Conservation (phyloP, 2,888 invertebrate species). For the Phrixothrix hirtus region DNA sequence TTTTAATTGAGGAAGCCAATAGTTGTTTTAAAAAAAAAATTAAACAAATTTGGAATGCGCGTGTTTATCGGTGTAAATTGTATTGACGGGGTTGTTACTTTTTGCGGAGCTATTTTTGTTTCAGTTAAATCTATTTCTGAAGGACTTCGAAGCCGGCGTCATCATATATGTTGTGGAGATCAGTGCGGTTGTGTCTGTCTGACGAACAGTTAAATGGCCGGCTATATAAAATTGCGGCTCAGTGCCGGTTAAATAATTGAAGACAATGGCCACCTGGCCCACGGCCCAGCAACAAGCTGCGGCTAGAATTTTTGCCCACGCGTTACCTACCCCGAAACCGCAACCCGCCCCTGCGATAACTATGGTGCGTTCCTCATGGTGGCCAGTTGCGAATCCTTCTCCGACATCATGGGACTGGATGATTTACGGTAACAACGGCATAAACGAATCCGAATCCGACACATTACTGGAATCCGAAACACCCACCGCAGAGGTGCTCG, state of each 20-base stretch:
- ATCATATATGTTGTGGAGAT: constrained; percentile 14
- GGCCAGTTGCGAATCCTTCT: constrained; percentile 55
- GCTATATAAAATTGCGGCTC: constrained; percentile 24
- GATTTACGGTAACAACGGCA: constrained; percentile 4
- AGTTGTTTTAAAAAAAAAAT: too few relatives aligned
- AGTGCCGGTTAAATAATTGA: constrained; percentile 26
- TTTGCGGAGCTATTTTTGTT: constrained; percentile 25
- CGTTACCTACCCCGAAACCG: constrained; percentile 41
- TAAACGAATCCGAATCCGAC: constrained; percentile 27
- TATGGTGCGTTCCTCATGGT: constrained; percentile 46
- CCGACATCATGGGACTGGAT: constrained; percentile 27
- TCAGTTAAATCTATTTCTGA: constrained; percentile 23
- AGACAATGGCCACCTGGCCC: constrained; percentile 52
- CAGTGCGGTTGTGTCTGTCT: constrained; percentile 35
- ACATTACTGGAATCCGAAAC: constrained; percentile 30
- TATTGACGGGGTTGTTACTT: not conserved
- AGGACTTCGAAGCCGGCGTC: constrained; percentile 7
- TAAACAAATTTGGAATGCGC: not conserved
- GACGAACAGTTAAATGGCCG: constrained; percentile 31
- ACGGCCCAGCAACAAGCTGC: constrained; percentile 59
- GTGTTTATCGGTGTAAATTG: not conserved
- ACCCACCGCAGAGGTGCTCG: constrained; percentile 34
- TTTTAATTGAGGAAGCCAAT: too few relatives aligned
- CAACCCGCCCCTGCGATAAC: constrained; percentile 39
- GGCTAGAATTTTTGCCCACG: constrained; percentile 57